These are phyloP conservation scores for Terebella lapidaria DNA, from an alignment of 2,888 invertebrate species.

Conservation along the genomic window DNA sequence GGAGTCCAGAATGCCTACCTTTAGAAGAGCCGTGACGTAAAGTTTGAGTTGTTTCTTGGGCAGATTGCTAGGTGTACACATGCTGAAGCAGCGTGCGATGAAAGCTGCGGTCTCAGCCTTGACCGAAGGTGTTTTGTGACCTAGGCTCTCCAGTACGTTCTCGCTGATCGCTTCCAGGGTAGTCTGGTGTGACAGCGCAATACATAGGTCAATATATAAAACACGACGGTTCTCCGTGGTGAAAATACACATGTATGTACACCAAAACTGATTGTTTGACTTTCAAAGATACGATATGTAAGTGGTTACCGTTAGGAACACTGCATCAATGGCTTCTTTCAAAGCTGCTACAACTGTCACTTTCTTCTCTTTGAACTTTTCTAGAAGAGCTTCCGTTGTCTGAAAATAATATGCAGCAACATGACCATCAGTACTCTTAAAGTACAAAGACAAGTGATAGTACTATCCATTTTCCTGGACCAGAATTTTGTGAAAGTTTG, in stretches of 20 bases:
- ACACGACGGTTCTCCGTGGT: not conserved
- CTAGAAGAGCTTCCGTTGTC: slow-evolving; percentile 65
- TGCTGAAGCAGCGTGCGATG: slow-evolving; percentile 75
- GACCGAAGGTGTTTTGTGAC: slow-evolving; percentile 57
- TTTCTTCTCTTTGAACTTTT: slow-evolving; percentile 98
- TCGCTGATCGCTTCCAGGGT: slow-evolving; percentile 62
- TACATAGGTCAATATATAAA: not conserved
- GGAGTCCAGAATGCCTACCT: slow-evolving; percentile 56
- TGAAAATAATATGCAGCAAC: no score
- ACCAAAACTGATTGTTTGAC: no score
- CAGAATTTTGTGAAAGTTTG: no score
- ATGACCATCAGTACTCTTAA: no score
- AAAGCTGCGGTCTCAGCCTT: slow-evolving; percentile 64
- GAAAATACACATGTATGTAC: no score
- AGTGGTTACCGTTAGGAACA: slow-evolving; percentile 64
- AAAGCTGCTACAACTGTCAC: slow-evolving; percentile 79
- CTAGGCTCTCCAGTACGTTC: slow-evolving; percentile 77
- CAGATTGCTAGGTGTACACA: slow-evolving; percentile 70
- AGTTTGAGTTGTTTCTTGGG: slow-evolving; percentile 87
- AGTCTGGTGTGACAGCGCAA: slow-evolving; percentile 60
- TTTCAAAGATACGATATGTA: no score
- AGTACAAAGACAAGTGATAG: no score
- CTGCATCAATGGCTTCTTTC: slow-evolving; percentile 84
- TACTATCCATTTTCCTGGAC: no score
- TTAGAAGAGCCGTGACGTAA: slow-evolving; percentile 71